Evolutionary conservation across 2,113 vertebrate genomes (phyloP).

Genomic region (Shinisaurus crocodilurus): DNA sequence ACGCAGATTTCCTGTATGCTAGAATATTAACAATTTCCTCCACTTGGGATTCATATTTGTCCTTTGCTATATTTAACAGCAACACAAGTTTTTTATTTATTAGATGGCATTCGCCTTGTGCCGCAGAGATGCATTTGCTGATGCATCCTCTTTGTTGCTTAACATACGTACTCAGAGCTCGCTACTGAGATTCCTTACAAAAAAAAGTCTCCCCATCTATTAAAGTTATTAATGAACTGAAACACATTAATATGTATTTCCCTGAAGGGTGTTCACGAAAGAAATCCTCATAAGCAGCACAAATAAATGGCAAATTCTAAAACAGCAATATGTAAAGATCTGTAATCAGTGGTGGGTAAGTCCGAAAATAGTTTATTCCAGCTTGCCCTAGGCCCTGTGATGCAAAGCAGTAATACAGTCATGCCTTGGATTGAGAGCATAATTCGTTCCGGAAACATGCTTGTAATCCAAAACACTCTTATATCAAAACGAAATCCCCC

Average conservation of each 20-base stretch:
- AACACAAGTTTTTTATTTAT: constrained; percentile 22
- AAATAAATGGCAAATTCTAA: constrained; percentile 25
- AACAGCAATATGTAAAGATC: not conserved
- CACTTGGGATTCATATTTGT: constrained; percentile 57
- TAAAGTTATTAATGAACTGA: constrained; percentile 50
- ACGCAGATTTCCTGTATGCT: constrained; percentile 56
- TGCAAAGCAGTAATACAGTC: no score
- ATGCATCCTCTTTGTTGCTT: constrained; percentile 17
- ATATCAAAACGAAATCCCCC: no score
- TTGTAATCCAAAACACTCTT: no score
- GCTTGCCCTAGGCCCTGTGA: no score
- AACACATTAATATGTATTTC: constrained; percentile 37
- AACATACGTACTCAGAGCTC: constrained; percentile 19
- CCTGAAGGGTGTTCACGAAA: constrained; percentile 17
- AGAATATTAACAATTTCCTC: constrained; percentile 58
- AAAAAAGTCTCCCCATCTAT: constrained; percentile 37
- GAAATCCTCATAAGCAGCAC: constrained; percentile 29
- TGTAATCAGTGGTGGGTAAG: not conserved
- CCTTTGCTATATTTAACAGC: constrained; percentile 46
- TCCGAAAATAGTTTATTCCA: not conserved
- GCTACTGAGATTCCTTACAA: not conserved
- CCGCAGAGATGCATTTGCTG: constrained; percentile 8
- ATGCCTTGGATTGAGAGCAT: no score
- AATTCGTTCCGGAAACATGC: no score
- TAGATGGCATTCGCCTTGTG: not conserved